Base-by-base conservation (phyloP, 2,888 invertebrate species). In the Eilema sororculum region DNA sequence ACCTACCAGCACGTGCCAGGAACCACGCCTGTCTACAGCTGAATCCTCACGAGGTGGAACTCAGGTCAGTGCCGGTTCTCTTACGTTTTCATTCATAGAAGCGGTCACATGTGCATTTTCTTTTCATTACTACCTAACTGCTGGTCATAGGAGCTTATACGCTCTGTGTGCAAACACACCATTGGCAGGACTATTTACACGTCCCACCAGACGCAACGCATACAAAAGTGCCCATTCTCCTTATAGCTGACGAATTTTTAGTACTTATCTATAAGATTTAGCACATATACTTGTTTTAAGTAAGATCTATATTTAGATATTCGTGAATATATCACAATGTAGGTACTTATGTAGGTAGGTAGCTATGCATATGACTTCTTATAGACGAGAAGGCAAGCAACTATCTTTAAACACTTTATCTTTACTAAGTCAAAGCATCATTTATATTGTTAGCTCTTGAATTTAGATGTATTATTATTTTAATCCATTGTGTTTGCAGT, bases 221-320 rank as follows among this genome's bases (percentile, higher is more conserved):
- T n/a, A n/a, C n/a, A n/a, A n/a, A n/a, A n/a, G n/a, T n/a, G n/a
- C n/a, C n/a, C n/a, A n/a, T n/a, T n/a, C n/a, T n/a, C 41, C 22
- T 65, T 75, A 67, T 62, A 68, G 28, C 12, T 60, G 33, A 69
- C 59, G 56, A 76, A 71, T 70, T 65, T 72, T 78, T 63, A 76
- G 61, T 65, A 76, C 68, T 76, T 59, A 37, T 41, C 28, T 58
- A 67, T 68, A 75, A 61, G 37, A 22, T 65, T 28, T 65, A 41
- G 33, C 33, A 65, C 28, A 1, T 33, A 33, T 37, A 68, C 64
- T 64, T 68, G 65, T 69, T 46, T 59, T 69, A 67, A 67, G 67
- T 68, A 57, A 68, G 68, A 68, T 64, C 69, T 61, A 75, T 71
- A 75, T 72, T 64, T 56, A 66, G 52, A 56, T 67, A 24, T 25